Evolutionary conservation across 2,888 invertebrate genomes (phyloP).

Genomic region (Troides oblongomaculatus): DNA sequence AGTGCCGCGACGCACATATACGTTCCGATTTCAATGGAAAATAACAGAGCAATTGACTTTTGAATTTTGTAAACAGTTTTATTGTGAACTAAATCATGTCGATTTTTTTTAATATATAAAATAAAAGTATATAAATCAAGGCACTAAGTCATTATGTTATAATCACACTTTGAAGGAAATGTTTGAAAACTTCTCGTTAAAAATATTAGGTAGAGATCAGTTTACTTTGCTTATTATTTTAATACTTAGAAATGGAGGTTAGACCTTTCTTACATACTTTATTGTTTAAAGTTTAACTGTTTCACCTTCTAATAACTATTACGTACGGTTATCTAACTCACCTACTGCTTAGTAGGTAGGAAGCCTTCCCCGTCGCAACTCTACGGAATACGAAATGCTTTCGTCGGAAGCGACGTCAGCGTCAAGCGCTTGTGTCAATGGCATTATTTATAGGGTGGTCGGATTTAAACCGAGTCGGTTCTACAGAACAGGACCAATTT

Average conservation of each 20-base stretch:
- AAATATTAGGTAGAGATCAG: too few species aligned
- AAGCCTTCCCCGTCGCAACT: slow-evolving; percentile 2
- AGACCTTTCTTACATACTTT: neutral
- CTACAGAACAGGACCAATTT: slow-evolving; percentile 62
- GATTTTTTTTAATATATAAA: neutral
- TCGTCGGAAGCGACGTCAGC: slow-evolving; percentile 40
- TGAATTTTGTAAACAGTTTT: slow-evolving; percentile 18
- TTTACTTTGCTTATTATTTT: neutral
- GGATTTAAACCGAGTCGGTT: slow-evolving; percentile 52
- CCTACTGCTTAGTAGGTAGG: neutral
- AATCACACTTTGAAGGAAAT: too few species aligned
- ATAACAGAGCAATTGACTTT: slow-evolving; percentile 23
- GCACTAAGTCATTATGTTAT: too few species aligned
- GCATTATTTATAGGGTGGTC: slow-evolving; percentile 54
- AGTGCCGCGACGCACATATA: slow-evolving; percentile 14
- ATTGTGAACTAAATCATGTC: neutral
- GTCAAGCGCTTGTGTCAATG: slow-evolving; percentile 38
- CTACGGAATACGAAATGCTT: slow-evolving; percentile 7
- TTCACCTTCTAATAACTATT: neutral
- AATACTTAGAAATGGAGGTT: neutral
- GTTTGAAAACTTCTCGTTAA: too few species aligned
- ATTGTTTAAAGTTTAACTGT: neutral
- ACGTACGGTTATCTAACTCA: neutral
- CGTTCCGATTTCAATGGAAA: slow-evolving; percentile 25
- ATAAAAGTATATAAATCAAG: too few species aligned